Base-by-base conservation (phyloP, 2,113 vertebrate species). In the Oncorhynchus kisutch region DNA sequence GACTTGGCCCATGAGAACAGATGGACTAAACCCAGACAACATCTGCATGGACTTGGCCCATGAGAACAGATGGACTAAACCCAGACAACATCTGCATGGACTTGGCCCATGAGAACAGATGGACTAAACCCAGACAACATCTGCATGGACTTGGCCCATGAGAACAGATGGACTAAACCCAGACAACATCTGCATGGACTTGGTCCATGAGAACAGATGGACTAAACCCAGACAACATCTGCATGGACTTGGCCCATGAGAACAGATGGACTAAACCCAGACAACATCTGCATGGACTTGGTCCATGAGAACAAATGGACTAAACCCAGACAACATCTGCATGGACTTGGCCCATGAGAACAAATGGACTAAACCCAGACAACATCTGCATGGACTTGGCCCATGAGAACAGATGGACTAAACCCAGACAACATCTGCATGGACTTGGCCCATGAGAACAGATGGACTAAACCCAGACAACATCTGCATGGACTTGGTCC, bases 101-200 rank as follows among this genome's bases (percentile, higher is more conserved):
- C 25, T 25, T 87, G 51, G 79, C 87, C 81, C 86, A 88, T 82
- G 82, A 90, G 88, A 93, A 92, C 93, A 94, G 92, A 94, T 90
- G 88, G 92, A 93, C 92, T 88, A 49, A 27, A 82, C 89, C 91
- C 92, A 90, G 29, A 78, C 93, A 92, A 81, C 83, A 93, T 91
- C 94, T 92, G 94, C 89, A 92, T 90, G 88, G 25, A 25, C 25
- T 25, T 87, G 51, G 79, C 87, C 81, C 86, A 88, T 82, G 82
- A 89, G 88, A 93, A 92, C 93, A 94, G 92, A 94, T 90, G 88
- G 92, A 93, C 92, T 88, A 49, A 27, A 82, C 89, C 91, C 92
- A 90, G 29, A 78, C 93, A 92, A 81, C 83, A 24, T 24, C 24
- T 24, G 24, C 24, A 24, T n/a, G n/a, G n/a, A n/a, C n/a, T n/a